phyloP scores from a whole-genome alignment of 1,140 invertebrate genomes.

The Venustaconcha ellipsiformis region DNA sequence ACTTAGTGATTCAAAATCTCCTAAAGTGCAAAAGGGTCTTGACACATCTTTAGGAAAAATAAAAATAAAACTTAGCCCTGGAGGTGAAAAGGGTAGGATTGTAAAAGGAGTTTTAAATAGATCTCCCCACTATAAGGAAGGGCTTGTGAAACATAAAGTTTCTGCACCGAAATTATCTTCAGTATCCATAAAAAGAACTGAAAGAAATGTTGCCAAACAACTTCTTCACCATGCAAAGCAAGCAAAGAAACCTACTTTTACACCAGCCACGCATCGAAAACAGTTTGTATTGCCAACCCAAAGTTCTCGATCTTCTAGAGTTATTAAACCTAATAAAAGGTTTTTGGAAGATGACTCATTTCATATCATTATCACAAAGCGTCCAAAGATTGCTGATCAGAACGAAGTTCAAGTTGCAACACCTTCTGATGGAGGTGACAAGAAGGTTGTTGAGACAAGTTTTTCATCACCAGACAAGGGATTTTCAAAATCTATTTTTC shows the following conservation, averaged over 20 bases:
- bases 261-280: slow-evolving; percentile 34
- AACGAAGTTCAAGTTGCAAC: too few species aligned
- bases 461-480: too few species aligned
- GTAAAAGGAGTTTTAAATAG: slow-evolving; percentile 3
- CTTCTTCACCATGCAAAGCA: slow-evolving; percentile 52
- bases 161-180: slow-evolving; percentile 3
- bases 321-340: slow-evolving; percentile 90
- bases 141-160: slow-evolving; percentile 22
- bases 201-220: slow-evolving; percentile 45
- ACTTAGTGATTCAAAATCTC: slow-evolving; percentile 19
- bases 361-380: slow-evolving; percentile 32
- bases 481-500: too few species aligned
- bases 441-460: too few species aligned
- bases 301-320: slow-evolving; percentile 88
- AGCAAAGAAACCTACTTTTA: slow-evolving; percentile 29
- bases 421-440: too few species aligned
- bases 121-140: slow-evolving; percentile 3
- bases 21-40: slow-evolving; percentile 16
- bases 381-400: slow-evolving; percentile 1
- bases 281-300: slow-evolving; percentile 83
- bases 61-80: background rate
- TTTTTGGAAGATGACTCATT: slow-evolving; percentile 78
- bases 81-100: slow-evolving; percentile 2
- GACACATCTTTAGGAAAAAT: background rate
- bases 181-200: slow-evolving; percentile 20